phyloP scores from a whole-genome alignment of 2,113 vertebrate genomes.

The Muntiacus muntjak region DNA sequence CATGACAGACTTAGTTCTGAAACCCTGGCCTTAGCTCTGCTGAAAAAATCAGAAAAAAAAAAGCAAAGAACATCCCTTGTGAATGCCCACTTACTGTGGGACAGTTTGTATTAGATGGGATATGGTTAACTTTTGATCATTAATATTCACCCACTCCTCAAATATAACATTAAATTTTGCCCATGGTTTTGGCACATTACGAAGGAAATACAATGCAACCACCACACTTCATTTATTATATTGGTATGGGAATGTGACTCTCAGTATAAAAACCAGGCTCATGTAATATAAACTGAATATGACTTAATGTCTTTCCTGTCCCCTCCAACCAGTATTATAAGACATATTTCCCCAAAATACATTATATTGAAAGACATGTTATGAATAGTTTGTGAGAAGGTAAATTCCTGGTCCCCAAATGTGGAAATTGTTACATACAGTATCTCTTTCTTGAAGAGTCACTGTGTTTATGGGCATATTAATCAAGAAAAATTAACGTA shows the following conservation, averaged over 20 bases:
- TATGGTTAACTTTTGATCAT: constrained; percentile 14
- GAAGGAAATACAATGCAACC: neutral
- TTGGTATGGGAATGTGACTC: neutral
- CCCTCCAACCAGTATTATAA: neutral
- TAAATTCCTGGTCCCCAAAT: neutral
- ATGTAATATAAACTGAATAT: neutral
- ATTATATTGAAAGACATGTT: neutral
- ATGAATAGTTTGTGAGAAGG: neutral
- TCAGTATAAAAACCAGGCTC: neutral
- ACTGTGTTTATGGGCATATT: neutral
- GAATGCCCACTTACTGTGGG: neutral
- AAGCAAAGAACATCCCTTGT: neutral
- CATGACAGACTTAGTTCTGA: neutral
- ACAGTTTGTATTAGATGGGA: neutral
- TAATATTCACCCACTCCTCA: neutral
- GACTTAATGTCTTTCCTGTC: neutral
- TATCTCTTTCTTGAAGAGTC: constrained; percentile 3
- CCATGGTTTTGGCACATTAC: neutral
- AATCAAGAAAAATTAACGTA: neutral
- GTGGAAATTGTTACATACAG: neutral
- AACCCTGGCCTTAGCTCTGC: neutral
- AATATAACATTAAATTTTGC: neutral
- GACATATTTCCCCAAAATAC: neutral
- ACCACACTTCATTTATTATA: neutral
- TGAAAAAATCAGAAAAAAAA: neutral